These are phyloP conservation scores for Ptilorrhoa leucosticta DNA, from an alignment of 2,113 vertebrate species.

Conservation along the genomic window DNA sequence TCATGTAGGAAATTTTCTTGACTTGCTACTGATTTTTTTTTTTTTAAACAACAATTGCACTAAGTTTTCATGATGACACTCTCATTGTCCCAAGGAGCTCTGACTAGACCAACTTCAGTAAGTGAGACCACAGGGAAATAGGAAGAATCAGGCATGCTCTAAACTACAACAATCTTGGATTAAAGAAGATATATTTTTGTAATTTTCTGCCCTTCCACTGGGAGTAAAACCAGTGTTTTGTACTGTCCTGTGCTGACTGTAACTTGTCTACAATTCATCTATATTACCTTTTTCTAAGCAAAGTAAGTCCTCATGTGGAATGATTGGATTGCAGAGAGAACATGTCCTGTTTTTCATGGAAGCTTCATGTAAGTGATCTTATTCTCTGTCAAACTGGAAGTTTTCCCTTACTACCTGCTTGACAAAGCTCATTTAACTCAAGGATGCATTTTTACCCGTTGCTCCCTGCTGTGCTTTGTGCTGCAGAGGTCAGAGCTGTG, in stretches of 20 bases:
- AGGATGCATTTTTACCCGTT: not conserved
- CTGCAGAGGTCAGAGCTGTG: constrained; percentile 45
- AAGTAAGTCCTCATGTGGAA: not conserved
- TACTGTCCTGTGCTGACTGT: constrained; percentile 29
- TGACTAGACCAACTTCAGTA: constrained; percentile 3
- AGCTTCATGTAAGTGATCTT: not conserved
- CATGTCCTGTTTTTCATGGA: not conserved
- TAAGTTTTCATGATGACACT: constrained; percentile 27
- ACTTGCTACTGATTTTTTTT: constrained; percentile 51
- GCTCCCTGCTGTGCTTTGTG: not conserved
- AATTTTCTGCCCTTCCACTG: constrained; percentile 7
- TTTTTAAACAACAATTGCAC: constrained; percentile 40
- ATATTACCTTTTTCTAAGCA: constrained; percentile 23
- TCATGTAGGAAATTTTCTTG: not conserved
- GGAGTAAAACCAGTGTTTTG: not conserved
- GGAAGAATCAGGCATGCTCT: constrained; percentile 14
- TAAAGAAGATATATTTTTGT: constrained; percentile 56
- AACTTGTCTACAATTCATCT: not conserved
- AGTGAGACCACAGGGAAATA: constrained; percentile 1
- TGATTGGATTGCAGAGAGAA: constrained; percentile 10
- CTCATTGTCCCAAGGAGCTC: constrained; percentile 13
- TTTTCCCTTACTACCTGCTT: not conserved
- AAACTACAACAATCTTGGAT: constrained; percentile 17
- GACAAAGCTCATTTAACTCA: constrained; percentile 6
- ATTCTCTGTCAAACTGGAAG: constrained; percentile 43